Evolutionary conservation across 1,140 invertebrate genomes (phyloP), one percentile per base, ranked within the genome.

Genomic region (Nasonia giraulti): DNA sequence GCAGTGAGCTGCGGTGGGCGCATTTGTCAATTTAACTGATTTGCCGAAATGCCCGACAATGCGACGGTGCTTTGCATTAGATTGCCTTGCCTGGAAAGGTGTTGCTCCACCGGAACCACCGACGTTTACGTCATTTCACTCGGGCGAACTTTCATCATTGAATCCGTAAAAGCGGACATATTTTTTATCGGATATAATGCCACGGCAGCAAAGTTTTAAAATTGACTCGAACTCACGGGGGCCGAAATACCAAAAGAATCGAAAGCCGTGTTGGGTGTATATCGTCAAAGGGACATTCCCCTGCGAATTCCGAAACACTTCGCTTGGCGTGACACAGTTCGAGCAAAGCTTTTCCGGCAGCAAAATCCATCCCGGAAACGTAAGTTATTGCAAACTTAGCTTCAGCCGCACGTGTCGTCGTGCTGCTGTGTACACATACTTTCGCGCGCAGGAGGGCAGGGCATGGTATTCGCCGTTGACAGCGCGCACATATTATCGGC

Each of bases 11-110:
- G 68, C 27, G 23, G 8, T 33, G 68, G 2, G 68, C 27, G 23
- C 68, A 33, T 71, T 33, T 71, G 68, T 71, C 68, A 71, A 71
- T 71, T 71, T 71, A 71, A 71, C 27, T 14, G 23, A 71, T 71
- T 71, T 71, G 68, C 14, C 8, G 23, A 17, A 62, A 71, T 33
- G 8, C 68, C 8, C 20, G 68, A 71, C 23, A 71, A 71, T 71
- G 23, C 68, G 68, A 31, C 11, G 27, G 7, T 10, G 8, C 68
- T 71, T 71, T 71, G 23, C 8, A 12, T 31, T 71, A 27, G 23
- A 33, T 62, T 62, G 17, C 17, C 20, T 20, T 62, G 27, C 27
- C 55, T 62, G 55, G 6, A 7, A n/a, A 62, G 55, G 47, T 50
- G 17, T 62, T 62, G 20, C 17, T 44, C 40, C 8, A 44, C 6